Percentiles rank a stretch among this genome's conserved stretches.
phyloP scores from a whole-genome alignment of 1,140 invertebrate species.

The Drosophila sucinea region DNA sequence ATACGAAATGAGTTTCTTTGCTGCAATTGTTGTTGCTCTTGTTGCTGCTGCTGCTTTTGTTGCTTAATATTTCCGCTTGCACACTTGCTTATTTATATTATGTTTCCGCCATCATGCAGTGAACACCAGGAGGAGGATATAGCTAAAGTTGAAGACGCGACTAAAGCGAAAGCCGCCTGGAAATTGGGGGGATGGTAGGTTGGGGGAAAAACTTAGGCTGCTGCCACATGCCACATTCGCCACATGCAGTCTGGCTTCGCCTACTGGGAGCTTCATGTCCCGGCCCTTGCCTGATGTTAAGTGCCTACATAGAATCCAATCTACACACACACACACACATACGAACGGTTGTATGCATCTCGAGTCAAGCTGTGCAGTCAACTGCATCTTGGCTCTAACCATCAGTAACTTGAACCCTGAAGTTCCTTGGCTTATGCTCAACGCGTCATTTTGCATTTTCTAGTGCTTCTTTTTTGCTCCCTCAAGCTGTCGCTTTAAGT shows the following conservation, averaged over 20 bases:
- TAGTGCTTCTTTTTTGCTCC: constrained; percentile 35
- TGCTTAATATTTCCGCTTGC: constrained; percentile 79
- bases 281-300: constrained; percentile 56
- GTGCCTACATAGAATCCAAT: constrained; percentile 77
- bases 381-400: constrained; percentile 39
- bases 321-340: constrained; percentile 45
- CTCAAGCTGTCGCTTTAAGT: constrained; percentile 62
- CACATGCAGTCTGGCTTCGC: constrained; percentile 29
- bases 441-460: constrained; percentile 52
- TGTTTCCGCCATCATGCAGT: constrained; percentile 71
- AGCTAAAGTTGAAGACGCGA: constrained; percentile 12
- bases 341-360: constrained; percentile 27
- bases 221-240: constrained; percentile 35
- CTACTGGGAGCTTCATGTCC: constrained; percentile 29
- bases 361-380: constrained; percentile 74
- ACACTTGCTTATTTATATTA: constrained; percentile 81
- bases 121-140: constrained; percentile 23
- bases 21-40: constrained; percentile 21
- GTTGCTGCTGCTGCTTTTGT: constrained; percentile 46
- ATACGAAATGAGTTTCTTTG: constrained; percentile 69
- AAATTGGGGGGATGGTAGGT: not conserved
- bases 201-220: constrained; percentile 31
- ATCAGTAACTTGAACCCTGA: constrained; percentile 28
- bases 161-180: constrained; percentile 14
- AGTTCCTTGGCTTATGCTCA: constrained; percentile 24